A percentile compares a stretch with the other conserved stretches of the same genome.
Evolutionary conservation across 2,888 invertebrate species (phyloP).

Genomic region (Biston stratarius): DNA sequence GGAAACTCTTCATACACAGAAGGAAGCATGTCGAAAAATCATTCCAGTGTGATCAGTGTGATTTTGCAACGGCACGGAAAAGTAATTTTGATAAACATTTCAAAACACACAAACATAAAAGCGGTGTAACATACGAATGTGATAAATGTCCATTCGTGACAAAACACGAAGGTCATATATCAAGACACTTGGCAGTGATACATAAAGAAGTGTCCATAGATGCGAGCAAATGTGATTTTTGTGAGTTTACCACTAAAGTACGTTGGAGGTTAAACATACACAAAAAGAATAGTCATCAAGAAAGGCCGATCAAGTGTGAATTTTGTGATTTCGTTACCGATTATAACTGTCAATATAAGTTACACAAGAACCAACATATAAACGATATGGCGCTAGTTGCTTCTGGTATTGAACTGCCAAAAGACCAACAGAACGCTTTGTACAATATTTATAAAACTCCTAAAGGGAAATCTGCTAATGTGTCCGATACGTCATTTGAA

Average conservation of each 20-base stretch:
- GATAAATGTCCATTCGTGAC: constrained; percentile 70
- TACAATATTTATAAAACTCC: neutral
- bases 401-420: neutral
- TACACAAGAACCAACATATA: constrained; percentile 56
- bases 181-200: constrained; percentile 67
- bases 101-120: constrained; percentile 52
- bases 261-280: constrained; percentile 69
- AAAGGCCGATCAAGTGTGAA: constrained; percentile 53
- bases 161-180: constrained; percentile 67
- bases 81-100: constrained; percentile 58
- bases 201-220: constrained; percentile 66
- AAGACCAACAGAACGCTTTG: neutral
- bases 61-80: constrained; percentile 55
- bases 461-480: neutral
- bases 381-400: neutral
- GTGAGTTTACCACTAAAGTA: constrained; percentile 66
- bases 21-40: constrained; percentile 49
- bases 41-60: constrained; percentile 55
- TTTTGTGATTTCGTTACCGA: constrained; percentile 63
- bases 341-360: constrained; percentile 66
- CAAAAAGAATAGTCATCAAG: constrained; percentile 60
- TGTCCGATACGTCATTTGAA: neutral
- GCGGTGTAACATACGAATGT: constrained; percentile 53
- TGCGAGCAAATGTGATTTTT: constrained; percentile 63
- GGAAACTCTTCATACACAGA: constrained; percentile 57